A percentile compares a stretch with the other conserved stretches of the same genome.
Evolutionary conservation across 2,113 vertebrate species (phyloP).

Genomic region (Phalacrocorax brasilianus): DNA sequence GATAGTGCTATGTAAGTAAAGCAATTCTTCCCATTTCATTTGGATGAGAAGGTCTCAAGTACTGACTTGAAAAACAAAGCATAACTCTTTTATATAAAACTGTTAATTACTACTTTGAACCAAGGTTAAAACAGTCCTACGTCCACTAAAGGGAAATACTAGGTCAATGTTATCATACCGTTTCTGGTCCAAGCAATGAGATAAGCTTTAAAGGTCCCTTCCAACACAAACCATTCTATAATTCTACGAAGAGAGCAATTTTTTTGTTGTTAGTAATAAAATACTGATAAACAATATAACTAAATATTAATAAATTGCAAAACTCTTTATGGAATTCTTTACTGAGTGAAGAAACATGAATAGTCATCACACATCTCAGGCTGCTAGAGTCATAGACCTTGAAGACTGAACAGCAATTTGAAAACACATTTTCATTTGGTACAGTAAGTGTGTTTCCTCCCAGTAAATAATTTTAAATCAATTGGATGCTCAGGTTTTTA

Average conservation of each 20-base stretch:
- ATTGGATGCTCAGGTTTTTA: neutral
- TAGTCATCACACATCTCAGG: neutral
- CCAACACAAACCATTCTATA: neutral
- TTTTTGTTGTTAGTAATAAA: neutral
- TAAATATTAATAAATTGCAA: neutral
- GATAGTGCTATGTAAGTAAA: neutral
- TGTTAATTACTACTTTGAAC: neutral
- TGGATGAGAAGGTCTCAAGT: neutral
- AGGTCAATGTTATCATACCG: neutral
- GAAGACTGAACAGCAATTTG: neutral
- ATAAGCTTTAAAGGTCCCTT: neutral
- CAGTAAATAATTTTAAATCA: neutral
- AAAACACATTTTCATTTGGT: slow-evolving; percentile 16
- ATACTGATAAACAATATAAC: neutral
- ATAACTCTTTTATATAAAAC: neutral
- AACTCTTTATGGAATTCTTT: neutral
- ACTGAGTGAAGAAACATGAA: neutral
- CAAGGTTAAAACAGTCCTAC: neutral
- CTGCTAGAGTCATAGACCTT: neutral
- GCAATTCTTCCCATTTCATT: neutral
- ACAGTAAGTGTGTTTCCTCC: neutral
- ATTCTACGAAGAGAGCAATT: neutral
- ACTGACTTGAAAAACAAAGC: neutral
- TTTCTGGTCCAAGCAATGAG: neutral
- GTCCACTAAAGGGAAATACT: neutral